Base-by-base conservation (phyloP, 1,140 invertebrate species). In the Sitodiplosis mosellana region DNA sequence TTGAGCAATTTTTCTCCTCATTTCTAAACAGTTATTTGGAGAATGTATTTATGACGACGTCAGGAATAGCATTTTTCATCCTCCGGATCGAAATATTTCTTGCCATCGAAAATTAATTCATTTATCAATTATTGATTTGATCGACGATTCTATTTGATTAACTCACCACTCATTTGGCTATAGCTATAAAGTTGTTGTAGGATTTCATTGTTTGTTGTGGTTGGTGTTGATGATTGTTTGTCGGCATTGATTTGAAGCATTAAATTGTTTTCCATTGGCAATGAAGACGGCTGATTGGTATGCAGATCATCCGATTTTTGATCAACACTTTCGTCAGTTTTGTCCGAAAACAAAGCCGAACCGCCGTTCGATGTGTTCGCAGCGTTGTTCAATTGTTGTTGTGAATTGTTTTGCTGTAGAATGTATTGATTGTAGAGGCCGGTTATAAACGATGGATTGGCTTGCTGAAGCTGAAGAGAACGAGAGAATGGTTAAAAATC, bases 151-250 rank as follows among this genome's bases (percentile, higher is more conserved):
- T 43, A 43, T 43, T 43, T 43, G 11, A 43, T 43, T 21, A 45
- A 51, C 60, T 62, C 59, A 62, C 60, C 60, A 47, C 59, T 60
- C 48, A 62, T 57, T 49, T 62, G 59, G 52, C 54, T 63, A 48
- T 55, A 59, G 43, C 54, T 63, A 44, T 59, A 59, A 11, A 63
- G 37, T 48, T 60, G 58, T 44, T 62, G 52, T 44, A 62, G 54
- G 10, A 62, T 46, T 42, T 48, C 44, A 33, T 12, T 45, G 17
- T 45, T 48, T 42, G 38, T 38, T 46, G 47, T 27, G 38, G 8
- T 42, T 40, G 41, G 27, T 33, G 15, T 44, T 46, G 10, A 38
- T 47, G 36, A 18, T 36, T 21, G 5, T 21, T 40, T 42, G 18
- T 33, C 20, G n/a, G 41, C 17, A 18, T 45, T 27, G 11, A 44